phyloP scores from a whole-genome alignment of 2,113 vertebrate genomes.

The Plotosus lineatus region DNA sequence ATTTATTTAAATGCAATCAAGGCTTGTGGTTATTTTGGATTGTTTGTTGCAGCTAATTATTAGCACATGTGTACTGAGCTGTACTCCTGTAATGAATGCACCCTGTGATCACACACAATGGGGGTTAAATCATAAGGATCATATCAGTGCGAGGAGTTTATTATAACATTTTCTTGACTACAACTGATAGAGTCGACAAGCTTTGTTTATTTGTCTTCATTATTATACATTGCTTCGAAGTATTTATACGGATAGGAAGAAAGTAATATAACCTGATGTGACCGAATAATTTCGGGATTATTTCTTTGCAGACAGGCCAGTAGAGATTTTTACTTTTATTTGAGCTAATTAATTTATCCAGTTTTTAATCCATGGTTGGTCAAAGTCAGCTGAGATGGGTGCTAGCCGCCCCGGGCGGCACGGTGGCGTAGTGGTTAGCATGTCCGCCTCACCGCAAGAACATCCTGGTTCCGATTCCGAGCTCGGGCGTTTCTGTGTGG shows the following conservation, averaged over 20 bases:
- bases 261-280: neutral
- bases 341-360: no score
- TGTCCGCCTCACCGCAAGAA: no score
- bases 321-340: no score
- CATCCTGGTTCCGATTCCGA: no score
- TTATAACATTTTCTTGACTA: neutral
- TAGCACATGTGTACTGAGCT: neutral
- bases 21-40: conserved; percentile 2
- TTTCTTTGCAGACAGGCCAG: neutral
- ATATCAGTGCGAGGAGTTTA: neutral
- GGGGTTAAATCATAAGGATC: neutral
- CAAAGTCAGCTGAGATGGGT: no score
- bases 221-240: neutral
- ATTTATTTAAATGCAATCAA: conserved; percentile 8
- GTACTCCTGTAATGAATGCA: neutral
- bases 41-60: neutral
- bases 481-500: no score
- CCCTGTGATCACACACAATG: neutral
- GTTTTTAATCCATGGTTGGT: no score
- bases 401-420: no score
- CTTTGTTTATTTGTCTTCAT: neutral
- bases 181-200: neutral
- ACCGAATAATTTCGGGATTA: neutral
- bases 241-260: neutral
- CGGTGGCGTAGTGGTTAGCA: no score